Percentiles rank a stretch among this genome's conserved stretches.
Conservation (phyloP, 2,113 vertebrate genomes). For the Gasterosteus nipponicus region DNA sequence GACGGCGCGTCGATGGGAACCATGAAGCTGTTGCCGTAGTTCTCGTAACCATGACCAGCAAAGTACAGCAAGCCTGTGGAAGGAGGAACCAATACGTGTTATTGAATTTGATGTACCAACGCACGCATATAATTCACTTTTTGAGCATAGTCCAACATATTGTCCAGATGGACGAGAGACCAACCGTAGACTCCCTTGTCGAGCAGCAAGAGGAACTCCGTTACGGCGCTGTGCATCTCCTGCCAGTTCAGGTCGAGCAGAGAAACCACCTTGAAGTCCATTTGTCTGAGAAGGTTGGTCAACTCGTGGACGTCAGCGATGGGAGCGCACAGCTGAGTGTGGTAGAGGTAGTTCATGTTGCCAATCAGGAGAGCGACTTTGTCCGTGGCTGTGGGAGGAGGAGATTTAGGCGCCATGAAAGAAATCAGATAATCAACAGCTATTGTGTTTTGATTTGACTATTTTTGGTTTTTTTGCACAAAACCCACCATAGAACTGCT, state of each 20-base stretch:
- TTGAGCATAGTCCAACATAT: not conserved
- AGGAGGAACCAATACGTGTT: not conserved
- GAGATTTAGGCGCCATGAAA: not conserved
- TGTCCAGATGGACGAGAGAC: conserved; percentile 4
- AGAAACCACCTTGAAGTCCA: conserved; percentile 90
- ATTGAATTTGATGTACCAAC: not conserved
- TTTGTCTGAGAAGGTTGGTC: conserved; percentile 83
- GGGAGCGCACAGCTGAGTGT: conserved; percentile 84
- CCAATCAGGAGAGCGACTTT: conserved; percentile 90
- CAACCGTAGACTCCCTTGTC: conserved; percentile 88
- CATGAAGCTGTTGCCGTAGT: conserved; percentile 92
- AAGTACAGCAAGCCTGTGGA: conserved; percentile 87
- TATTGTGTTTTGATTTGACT: not conserved
- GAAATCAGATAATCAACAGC: not conserved
- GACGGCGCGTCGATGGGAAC: conserved; percentile 86
- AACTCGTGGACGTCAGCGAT: conserved; percentile 87
- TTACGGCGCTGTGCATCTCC: conserved; percentile 88
- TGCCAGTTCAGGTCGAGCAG: conserved; percentile 87
- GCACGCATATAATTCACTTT: not conserved
- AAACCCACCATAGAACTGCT: conserved; percentile 69
- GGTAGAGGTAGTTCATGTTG: conserved; percentile 88
- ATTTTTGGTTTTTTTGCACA: not conserved
- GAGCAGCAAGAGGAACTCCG: conserved; percentile 87
- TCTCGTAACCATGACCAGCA: conserved; percentile 89
- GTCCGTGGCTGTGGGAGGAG: conserved; percentile 82